Evolutionary conservation across 2,888 invertebrate genomes (phyloP), one percentile per base, ranked within the genome.

Genomic region (Serrognathus titanus): DNA sequence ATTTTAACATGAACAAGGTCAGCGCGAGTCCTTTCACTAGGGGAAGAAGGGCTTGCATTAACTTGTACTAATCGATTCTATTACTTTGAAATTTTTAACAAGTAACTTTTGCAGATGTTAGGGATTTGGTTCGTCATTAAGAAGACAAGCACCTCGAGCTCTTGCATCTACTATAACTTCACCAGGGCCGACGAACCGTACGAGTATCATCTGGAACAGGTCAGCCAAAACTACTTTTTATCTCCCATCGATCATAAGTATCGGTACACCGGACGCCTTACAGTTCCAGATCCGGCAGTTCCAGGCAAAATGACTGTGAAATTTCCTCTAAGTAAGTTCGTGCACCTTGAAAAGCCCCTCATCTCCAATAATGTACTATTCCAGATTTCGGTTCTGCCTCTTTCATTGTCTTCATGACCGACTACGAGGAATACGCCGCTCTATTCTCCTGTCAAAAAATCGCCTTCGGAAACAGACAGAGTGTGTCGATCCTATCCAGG

Each of bases 121-220:
- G 92, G 92, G 0, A 76, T 87, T 11, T 92, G 92, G 92, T 89
- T 88, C 75, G 91, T 88, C 10, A 83, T 92, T 39, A 88, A 91
- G 76, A 92, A 92, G 77, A 91, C 91, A 1, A 87, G 89, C 6
- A 92, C 91, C 0, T 89, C 87, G 0, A 90, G 90, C 53, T 83
- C 85, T 66, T 92, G 92, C 75, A 83, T 92, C 68, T 85, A 85
- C 1, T 90, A 92, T 76, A 90, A 91, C 78, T 89, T 89, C 77
- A 88, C 87, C 0, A 79, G 79, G 62, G 84, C 85, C 0, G 82
- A 83, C 1, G 89, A 89, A 70, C 89, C 89, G 0, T 84, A 84
- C 10, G 82, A 84, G 66, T 89, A 88, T 68, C 75, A 83, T 61
- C 73, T 92, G 57, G 85, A 88, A 63, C 90, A 92, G 74, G 81